Conservation (phyloP, 2,113 vertebrate genomes). For the Empidonax traillii region DNA sequence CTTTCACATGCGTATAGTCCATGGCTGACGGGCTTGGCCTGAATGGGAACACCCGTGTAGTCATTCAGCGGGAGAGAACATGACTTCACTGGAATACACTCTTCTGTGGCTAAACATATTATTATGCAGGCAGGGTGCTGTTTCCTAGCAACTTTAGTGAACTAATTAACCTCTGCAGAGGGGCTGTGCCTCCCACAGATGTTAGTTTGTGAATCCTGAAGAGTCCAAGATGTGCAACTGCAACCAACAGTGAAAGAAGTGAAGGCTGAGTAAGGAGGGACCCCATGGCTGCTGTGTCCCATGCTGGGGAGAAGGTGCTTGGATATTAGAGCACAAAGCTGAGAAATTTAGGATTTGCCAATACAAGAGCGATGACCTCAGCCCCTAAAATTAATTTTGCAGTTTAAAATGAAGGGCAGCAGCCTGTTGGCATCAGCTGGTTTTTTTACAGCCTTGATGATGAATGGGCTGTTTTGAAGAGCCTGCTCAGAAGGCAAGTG, state of each 20-base stretch:
- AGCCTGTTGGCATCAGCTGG: background rate
- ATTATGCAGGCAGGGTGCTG: background rate
- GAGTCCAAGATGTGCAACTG: background rate
- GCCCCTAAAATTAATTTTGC: background rate
- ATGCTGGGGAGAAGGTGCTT: background rate
- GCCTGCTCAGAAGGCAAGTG: background rate
- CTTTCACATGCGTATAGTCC: background rate
- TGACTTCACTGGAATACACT: background rate
- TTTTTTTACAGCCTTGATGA: background rate
- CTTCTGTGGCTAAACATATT: background rate
- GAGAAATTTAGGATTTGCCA: background rate
- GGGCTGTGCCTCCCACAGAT: background rate
- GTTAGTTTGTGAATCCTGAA: background rate
- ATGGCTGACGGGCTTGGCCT: background rate
- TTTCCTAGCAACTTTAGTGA: slow-evolving; percentile 18
- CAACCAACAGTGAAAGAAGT: rapidly evolving
- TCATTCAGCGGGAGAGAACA: background rate
- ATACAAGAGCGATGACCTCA: background rate
- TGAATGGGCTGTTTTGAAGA: background rate
- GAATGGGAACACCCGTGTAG: background rate
- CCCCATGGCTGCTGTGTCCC: background rate
- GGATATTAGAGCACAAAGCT: background rate
- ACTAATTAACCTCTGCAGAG: slow-evolving; percentile 15
- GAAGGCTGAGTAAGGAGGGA: background rate
- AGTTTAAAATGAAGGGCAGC: background rate